Base-by-base conservation (phyloP, 2,797 vertebrate genomes). In the Chelonia mydas region DNA sequence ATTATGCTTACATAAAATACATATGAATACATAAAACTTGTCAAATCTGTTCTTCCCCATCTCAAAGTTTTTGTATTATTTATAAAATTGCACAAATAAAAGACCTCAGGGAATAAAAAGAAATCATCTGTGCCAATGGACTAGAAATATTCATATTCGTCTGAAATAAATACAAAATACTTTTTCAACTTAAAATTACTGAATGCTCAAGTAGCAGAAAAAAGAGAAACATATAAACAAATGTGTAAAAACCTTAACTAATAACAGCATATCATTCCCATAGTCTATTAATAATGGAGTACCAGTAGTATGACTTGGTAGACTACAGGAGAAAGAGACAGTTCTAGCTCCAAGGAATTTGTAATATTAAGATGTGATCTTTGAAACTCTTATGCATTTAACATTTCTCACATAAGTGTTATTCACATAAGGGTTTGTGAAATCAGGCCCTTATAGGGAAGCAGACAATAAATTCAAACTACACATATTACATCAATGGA, bases 401-500 rank as follows among this genome's bases (percentile, higher is more conserved):
- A 53, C 79, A 86, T 93, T 88, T 77, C 53, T 53, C 21, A 72
- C 47, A 55, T 3, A 61, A 11, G 21, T 1, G 1, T 16, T 85
- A 79, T 23, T 53, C 49, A 0, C 0, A 37, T 90, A 94, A 83
- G 28, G 10, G 11, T 77, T 79, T 25, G 65, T 84, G 65, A 47
- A 84, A 27, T 1, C 33, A n/a, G 61, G 61, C 17, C 61, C 33
- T 68, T 68, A 61, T 17, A 61, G 3, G 55, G 51, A 31, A 41
- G 82, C 53, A 41, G 86, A 50, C 3, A 86, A 49, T 45, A 87
- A 17, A 11, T 54, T 55, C 13, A 87, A 92, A 87, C n/a, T 23
- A 8, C 2, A 72, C 19, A 72, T 31, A 12, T 41, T 37, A 45
- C 21, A 10, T 0, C 47, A 6, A 11, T 0, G 84, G 12, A 87